Base-by-base conservation (phyloP, 1,140 invertebrate genomes). In the Asobara japonica region DNA sequence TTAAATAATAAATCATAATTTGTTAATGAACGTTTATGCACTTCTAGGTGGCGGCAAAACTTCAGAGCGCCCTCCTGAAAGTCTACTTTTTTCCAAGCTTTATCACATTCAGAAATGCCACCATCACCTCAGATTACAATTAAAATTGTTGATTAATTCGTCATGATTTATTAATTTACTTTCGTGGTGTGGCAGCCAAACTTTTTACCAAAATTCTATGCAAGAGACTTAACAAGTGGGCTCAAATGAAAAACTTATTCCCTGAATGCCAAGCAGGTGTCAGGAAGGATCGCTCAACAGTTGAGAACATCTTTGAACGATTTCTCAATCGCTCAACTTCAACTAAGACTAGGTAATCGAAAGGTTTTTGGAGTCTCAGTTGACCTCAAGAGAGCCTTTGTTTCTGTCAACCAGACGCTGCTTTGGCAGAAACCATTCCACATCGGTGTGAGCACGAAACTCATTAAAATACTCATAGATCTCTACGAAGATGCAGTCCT, bases 181-280 rank as follows among this genome's bases (percentile, higher is more conserved):
- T n/a, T n/a, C n/a, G n/a, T n/a, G n/a, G n/a, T n/a, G 62, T 45
- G 8, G 56, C 65, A 1, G 29, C 73, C 1, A 81, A 81, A 65
- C 20, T 80, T 8, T 78, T 80, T 29, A 77, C 75, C 0, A 7
- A 56, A 13, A 22, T 78, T n/a, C 20, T 80, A 11, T 10, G 65
- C 13, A 61, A 71, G 5, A 31, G 78, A 20, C 18, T 79, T 16
- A 3, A 13, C 0, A 25, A 25, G 0, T 78, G 78, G 78, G 68
- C 73, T 8, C 74, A 78, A 10, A 10, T 31, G 13, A 68, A 56
- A 0, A 51, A 73, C 0, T 56, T 76, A 0, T 16, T 78, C 0
- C 78, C 78, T 3, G 78, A 81, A 69, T 36, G 64, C 1, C 78
- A 79, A 69, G 72, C 77, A 5, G 80, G 76, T 7, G 79, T 79